These are phyloP conservation scores for Harpagoxenus sublaevis DNA, from an alignment of 2,888 invertebrate genomes.

Conservation along the genomic window DNA sequence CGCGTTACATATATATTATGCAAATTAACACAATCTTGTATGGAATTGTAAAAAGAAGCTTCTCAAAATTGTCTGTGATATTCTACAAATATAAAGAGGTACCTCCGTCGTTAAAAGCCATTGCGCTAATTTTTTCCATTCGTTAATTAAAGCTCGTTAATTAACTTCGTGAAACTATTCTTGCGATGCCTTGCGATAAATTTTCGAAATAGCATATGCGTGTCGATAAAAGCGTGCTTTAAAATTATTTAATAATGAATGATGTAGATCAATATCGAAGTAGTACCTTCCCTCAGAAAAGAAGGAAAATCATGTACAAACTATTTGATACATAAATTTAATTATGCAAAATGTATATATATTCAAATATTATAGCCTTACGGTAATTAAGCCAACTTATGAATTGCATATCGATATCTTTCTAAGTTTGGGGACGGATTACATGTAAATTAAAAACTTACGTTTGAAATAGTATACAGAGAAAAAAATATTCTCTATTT, in stretches of 20 bases:
- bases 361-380: slow-evolving; percentile 17
- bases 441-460: slow-evolving; percentile 48
- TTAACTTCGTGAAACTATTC: slow-evolving; percentile 3
- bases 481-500: no score
- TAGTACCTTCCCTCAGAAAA: background rate
- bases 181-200: slow-evolving; percentile 11
- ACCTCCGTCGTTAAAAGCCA: slow-evolving; percentile 17
- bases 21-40: slow-evolving; percentile 1
- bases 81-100: background rate
- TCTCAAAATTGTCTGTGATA: background rate
- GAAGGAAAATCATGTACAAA: background rate
- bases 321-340: background rate
- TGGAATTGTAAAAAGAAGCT: background rate
- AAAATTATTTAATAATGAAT: background rate
- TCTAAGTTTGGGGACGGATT: slow-evolving; percentile 57
- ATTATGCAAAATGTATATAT: slow-evolving; percentile 7
- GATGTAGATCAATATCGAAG: background rate
- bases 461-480: background rate
- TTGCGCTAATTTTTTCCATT: background rate
- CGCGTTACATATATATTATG: background rate
- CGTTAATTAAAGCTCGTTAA: slow-evolving; percentile 4
- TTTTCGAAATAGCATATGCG: slow-evolving; percentile 17
- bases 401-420: slow-evolving; percentile 46
- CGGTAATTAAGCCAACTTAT: slow-evolving; percentile 38
- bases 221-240: slow-evolving; percentile 1